Evolutionary conservation across 1,140 invertebrate genomes (phyloP).

Genomic region (Zeugodacus cucurbitae): DNA sequence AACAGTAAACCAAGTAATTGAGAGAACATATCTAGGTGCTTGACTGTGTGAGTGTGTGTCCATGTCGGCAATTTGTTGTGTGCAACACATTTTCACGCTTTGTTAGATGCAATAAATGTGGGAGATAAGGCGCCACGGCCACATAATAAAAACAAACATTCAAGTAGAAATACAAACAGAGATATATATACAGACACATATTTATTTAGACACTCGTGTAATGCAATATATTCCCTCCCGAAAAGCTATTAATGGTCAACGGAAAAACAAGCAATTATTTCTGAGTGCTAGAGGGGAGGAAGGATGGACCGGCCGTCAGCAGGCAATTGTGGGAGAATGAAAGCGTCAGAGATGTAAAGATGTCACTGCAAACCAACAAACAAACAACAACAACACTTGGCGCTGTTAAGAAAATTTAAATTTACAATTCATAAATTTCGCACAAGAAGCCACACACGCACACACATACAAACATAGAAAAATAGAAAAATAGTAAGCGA

Average conservation of each 20-base stretch:
- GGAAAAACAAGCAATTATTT: not conserved
- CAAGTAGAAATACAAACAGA: no score
- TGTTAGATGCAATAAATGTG: not conserved
- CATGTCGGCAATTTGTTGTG: not conserved
- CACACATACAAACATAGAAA: not conserved
- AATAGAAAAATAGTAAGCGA: not conserved
- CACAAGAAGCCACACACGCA: not conserved
- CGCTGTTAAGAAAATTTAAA: conserved; percentile 24
- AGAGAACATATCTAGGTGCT: not conserved
- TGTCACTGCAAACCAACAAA: not conserved
- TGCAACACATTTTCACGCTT: not conserved
- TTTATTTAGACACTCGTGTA: not conserved
- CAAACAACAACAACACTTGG: not conserved
- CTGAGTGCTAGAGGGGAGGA: not conserved
- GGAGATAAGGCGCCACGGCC: not conserved
- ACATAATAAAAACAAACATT: not conserved
- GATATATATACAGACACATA: no score
- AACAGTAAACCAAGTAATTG: not conserved
- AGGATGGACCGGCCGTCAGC: not conserved
- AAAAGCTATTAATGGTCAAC: not conserved
- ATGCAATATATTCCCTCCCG: not conserved
- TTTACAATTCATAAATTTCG: conserved; percentile 41
- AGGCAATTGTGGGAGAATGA: not conserved
- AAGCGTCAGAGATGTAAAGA: not conserved
- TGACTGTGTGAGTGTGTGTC: no score